phyloP scores from a whole-genome alignment of 2,797 vertebrate genomes.

The Loriculus beryllinus region DNA sequence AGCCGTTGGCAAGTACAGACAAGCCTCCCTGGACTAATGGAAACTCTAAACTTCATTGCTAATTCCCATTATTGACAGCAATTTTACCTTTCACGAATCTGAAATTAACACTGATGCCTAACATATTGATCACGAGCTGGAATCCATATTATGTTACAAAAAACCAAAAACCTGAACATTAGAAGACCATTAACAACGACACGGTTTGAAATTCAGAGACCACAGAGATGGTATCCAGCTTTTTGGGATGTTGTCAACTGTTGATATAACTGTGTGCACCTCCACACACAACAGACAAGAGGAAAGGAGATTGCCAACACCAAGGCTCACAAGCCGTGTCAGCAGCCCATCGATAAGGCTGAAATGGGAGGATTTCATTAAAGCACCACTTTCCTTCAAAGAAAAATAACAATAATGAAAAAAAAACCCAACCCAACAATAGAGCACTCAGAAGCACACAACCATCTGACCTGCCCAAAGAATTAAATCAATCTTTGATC shows the following conservation, averaged over 20 bases:
- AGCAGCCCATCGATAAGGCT: background rate
- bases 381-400: background rate
- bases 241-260: background rate
- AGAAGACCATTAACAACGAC: background rate
- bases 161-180: background rate
- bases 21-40: background rate
- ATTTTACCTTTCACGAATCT: background rate
- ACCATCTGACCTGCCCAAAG: background rate
- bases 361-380: background rate
- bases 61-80: background rate
- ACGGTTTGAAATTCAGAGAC: background rate
- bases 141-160: background rate
- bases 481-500: background rate
- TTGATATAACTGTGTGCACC: background rate
- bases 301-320: background rate
- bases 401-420: background rate
- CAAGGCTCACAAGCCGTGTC: background rate
- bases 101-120: conserved; percentile 5
- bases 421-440: background rate
- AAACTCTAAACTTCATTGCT: background rate
- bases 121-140: background rate
- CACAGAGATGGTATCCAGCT: background rate
- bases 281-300: fast-evolving
- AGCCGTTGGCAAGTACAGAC: background rate
- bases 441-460: background rate